phyloP scores from a whole-genome alignment of 2,888 invertebrate genomes.

The Hofmannophila pseudospretella region DNA sequence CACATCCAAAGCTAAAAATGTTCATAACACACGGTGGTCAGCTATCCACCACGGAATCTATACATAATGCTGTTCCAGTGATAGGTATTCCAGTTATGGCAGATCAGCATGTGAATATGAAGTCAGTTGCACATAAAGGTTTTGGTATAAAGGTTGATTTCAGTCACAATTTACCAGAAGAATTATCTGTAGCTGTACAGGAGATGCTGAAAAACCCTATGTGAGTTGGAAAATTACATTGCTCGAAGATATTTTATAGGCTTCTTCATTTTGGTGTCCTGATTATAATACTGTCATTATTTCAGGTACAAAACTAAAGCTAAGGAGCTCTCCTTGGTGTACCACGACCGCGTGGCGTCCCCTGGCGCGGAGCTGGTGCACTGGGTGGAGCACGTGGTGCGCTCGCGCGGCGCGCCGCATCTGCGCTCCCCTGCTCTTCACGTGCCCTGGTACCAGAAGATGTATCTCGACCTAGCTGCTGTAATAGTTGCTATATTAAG shows the following conservation, averaged over 20 bases:
- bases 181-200: slow-evolving; percentile 29
- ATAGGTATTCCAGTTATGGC: slow-evolving; percentile 52
- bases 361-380: slow-evolving; percentile 80
- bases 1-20: slow-evolving; percentile 49
- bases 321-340: slow-evolving; percentile 35
- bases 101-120: slow-evolving; percentile 48
- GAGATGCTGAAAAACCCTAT: slow-evolving; percentile 25
- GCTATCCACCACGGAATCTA: slow-evolving; percentile 44
- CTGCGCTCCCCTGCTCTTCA: slow-evolving; percentile 42
- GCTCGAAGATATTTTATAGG: too few relatives aligned
- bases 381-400: slow-evolving; percentile 82
- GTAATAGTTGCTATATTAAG: not conserved
- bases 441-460: slow-evolving; percentile 43
- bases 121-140: slow-evolving; percentile 37
- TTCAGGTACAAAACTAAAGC: slow-evolving; percentile 33
- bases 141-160: slow-evolving; percentile 33
- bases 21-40: slow-evolving; percentile 62
- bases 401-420: slow-evolving; percentile 75
- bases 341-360: slow-evolving; percentile 63
- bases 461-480: slow-evolving; percentile 20
- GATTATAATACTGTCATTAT: too few relatives aligned
- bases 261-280: not conserved
- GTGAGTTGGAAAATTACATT: too few relatives aligned
- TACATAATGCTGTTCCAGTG: slow-evolving; percentile 46
- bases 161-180: slow-evolving; percentile 23